Percentiles rank a stretch among this genome's conserved stretches.
Conservation (phyloP, 2,888 invertebrate species). For the Dolomedes plantarius region DNA sequence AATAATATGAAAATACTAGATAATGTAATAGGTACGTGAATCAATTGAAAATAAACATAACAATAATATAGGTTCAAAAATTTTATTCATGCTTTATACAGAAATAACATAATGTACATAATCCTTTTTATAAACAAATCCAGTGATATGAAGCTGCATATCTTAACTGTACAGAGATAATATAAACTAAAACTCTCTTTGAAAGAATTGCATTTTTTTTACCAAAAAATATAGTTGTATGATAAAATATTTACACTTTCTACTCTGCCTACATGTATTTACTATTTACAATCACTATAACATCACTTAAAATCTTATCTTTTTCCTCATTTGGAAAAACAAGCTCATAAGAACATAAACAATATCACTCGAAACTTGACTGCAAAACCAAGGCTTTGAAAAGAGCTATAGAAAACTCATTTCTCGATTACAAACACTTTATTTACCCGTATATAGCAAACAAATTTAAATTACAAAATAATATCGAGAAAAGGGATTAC, state of each 20-base stretch:
- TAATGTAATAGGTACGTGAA: too few relatives aligned
- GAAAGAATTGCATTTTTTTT: not conserved
- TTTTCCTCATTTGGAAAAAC: slow-evolving; percentile 1
- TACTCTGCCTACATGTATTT: not conserved
- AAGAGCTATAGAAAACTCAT: not conserved
- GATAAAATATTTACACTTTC: not conserved
- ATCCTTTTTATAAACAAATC: not conserved
- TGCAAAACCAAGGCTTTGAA: not conserved
- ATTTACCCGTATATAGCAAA: slow-evolving; percentile 2
- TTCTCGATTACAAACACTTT: slow-evolving; percentile 3
- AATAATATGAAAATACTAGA: too few relatives aligned
- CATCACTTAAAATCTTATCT: not conserved
- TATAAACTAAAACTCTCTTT: slow-evolving; percentile 17
- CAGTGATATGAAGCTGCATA: not conserved
- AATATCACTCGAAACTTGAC: slow-evolving; percentile 18
- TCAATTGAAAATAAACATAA: too few relatives aligned
- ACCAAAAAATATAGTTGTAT: not conserved
- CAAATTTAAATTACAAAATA: slow-evolving; percentile 6
- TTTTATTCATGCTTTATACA: slow-evolving; percentile 14
- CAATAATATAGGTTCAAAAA: not conserved
- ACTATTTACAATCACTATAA: not conserved
- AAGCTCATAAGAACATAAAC: slow-evolving; percentile 6
- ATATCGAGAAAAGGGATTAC: not conserved
- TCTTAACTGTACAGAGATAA: slow-evolving; percentile 14
- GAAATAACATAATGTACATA: not conserved